Conservation (phyloP, 2,797 vertebrate species). For the Crypturellus tataupa region DNA sequence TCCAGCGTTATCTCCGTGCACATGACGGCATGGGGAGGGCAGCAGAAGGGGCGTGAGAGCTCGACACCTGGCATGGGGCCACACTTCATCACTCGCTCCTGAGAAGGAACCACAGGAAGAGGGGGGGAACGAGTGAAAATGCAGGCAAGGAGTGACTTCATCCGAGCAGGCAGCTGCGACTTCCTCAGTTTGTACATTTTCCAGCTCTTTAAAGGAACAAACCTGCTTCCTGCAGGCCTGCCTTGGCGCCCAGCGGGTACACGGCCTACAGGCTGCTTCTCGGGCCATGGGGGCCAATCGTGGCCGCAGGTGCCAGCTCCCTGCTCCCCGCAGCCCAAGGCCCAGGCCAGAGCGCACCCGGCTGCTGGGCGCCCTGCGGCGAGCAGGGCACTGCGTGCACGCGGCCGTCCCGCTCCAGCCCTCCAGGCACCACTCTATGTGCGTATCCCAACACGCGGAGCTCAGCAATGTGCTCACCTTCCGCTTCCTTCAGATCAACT, state of each 20-base stretch:
- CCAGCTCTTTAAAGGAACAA: neutral
- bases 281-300: fast-evolving
- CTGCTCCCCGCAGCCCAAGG: fast-evolving
- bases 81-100: neutral
- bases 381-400: neutral
- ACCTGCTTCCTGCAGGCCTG: neutral
- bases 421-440: no score
- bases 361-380: neutral
- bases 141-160: conserved; percentile 58
- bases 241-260: conserved; percentile 61
- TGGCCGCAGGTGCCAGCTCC: neutral
- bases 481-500: no score
- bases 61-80: neutral
- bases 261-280: neutral
- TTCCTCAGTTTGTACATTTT: neutral
- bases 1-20: neutral
- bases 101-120: neutral
- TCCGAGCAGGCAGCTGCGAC: conserved; percentile 51
- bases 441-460: neutral
- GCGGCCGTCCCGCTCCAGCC: no score
- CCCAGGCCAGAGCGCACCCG: neutral
- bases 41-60: conserved; percentile 51
- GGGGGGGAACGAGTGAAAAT: neutral
- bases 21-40: neutral
- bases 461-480: no score